Evolutionary conservation across 1,140 invertebrate genomes (phyloP), one percentile per base, ranked within the genome.

Genomic region (Neodiprion lecontei): DNA sequence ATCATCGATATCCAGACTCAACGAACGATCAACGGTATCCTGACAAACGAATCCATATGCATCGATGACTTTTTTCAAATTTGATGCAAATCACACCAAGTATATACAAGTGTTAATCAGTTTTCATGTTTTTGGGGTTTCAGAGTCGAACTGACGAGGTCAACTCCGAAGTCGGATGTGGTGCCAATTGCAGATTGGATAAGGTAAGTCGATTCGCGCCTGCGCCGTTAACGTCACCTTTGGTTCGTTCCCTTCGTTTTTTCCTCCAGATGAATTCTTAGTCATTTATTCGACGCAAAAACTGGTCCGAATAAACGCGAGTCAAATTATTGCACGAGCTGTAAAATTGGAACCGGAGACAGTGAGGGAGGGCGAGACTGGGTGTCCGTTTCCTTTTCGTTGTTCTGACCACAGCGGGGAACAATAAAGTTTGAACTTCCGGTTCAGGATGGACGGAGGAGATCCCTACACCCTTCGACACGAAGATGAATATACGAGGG

Each of bases 101-200:
- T 40, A 40, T 40, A 40, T 40, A 5, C 5, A 3, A 40, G 17
- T 40, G 1, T 40, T 40, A 2, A 40, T 40, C 28, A 69, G 21
- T 70, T 14, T 61, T n/a, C n/a, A 23, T 48, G 17, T 9, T 12
- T 70, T 70, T 11, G 61, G 69, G 14, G 11, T 65, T 91, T 17
- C 89, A 93, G 92, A 92, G 92, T 83, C 90, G 90, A 76, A 92
- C 91, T 76, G 91, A 91, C 76, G 90, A 91, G 75, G 88, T 85
- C 11, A 89, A 90, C 72, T 91, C 90, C 75, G 91, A 93, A 79
- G 89, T 91, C 9, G 90, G 88, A 49, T 94, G 92, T 79, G 92
- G 91, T 12, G 88, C 89, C 9, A 88, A 90, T 69, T 93, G 92
- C 83, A 92, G 90, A 82, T 88, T 92, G 74, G 84, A 89, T 79